Conservation (phyloP, 2,888 invertebrate genomes). For the Mesorhabditis spiculigera region DNA sequence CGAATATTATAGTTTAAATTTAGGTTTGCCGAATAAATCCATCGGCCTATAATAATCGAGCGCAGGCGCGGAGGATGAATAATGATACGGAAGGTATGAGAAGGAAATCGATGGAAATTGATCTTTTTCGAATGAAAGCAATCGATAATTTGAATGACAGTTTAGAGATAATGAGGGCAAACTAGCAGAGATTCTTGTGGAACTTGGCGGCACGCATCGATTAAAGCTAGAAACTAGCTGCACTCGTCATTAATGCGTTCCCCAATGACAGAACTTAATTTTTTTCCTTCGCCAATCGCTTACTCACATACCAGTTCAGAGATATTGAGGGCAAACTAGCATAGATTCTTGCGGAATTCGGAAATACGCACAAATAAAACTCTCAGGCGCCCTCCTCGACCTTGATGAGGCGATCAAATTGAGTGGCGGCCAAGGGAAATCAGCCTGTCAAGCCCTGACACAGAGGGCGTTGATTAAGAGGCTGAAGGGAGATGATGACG, state of each 20-base stretch:
- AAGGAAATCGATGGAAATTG: background rate
- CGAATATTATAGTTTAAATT: background rate
- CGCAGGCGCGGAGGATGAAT: slow-evolving; percentile 76
- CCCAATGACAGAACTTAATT: too few species aligned
- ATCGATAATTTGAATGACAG: background rate
- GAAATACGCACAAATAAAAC: background rate
- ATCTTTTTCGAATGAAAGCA: background rate
- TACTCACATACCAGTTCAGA: background rate
- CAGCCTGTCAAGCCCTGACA: slow-evolving; percentile 71
- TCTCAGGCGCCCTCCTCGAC: slow-evolving; percentile 67
- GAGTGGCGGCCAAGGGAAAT: slow-evolving; percentile 67
- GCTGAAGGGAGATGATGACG: slow-evolving; percentile 70
- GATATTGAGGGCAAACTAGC: background rate
- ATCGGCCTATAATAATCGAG: slow-evolving; percentile 81
- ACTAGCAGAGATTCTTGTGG: too few species aligned
- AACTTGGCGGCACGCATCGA: too few species aligned
- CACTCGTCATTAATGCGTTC: too few species aligned
- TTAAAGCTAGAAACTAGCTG: too few species aligned
- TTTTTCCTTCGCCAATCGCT: background rate
- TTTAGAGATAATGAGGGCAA: background rate
- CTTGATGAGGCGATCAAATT: slow-evolving; percentile 73
- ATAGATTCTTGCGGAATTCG: too few species aligned
- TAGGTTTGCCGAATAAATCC: slow-evolving; percentile 70
- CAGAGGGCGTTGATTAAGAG: slow-evolving; percentile 78
- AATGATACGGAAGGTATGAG: slow-evolving; percentile 69